These are phyloP conservation scores for Eleutherodactylus coqui DNA, from an alignment of 2,797 vertebrate genomes.

Conservation along the genomic window DNA sequence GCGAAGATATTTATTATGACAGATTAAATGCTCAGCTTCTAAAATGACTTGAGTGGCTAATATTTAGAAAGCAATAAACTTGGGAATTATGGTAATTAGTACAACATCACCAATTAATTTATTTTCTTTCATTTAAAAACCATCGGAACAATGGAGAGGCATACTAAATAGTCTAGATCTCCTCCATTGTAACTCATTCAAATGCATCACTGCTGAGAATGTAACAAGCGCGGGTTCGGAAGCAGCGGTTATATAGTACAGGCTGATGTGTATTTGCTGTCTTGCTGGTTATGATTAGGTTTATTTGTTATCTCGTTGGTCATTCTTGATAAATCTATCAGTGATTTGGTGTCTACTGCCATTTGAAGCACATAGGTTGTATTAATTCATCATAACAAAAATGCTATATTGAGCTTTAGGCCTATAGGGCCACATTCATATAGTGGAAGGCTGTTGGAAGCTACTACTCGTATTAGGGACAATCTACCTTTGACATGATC, in stretches of 20 bases:
- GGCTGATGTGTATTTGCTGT: background rate
- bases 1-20: slow-evolving; percentile 72
- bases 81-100: slow-evolving; percentile 70
- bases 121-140: slow-evolving; percentile 71
- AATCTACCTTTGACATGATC: background rate
- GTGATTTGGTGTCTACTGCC: background rate
- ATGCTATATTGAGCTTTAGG: background rate
- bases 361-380: background rate
- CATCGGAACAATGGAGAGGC: slow-evolving; percentile 57
- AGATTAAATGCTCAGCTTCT: slow-evolving; percentile 74
- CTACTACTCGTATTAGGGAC: background rate
- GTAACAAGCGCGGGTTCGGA: background rate
- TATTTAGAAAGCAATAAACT: slow-evolving; percentile 77
- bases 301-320: background rate
- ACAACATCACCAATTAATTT: slow-evolving; percentile 69
- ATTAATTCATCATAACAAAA: background rate
- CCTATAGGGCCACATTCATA: background rate
- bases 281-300: background rate
- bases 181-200: slow-evolving; percentile 46
- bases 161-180: slow-evolving; percentile 60
- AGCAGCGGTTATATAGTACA: background rate
- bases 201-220: slow-evolving; percentile 30
- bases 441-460: background rate
- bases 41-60: slow-evolving; percentile 73
- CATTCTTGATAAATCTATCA: background rate